Evolutionary conservation across 2,113 vertebrate species (phyloP).

Genomic region (Laticauda colubrina): DNA sequence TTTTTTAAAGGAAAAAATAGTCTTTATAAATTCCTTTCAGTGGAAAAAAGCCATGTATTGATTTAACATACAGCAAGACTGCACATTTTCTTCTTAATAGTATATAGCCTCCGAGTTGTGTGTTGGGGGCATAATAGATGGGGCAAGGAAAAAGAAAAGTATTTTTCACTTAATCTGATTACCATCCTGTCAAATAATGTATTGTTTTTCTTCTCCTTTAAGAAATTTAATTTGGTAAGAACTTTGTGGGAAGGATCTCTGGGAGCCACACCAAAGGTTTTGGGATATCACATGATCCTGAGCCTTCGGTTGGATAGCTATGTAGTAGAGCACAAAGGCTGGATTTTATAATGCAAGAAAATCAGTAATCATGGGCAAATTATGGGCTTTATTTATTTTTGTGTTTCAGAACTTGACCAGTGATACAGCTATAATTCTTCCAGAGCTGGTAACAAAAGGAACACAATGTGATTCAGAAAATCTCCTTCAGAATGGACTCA

Average conservation of each 20-base stretch:
- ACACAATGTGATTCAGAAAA: conserved; percentile 73
- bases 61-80: background rate
- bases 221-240: background rate
- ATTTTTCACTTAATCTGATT: background rate
- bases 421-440: conserved; percentile 72
- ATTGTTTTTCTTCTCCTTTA: background rate
- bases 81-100: background rate
- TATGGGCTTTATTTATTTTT: conserved; percentile 22
- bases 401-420: conserved; percentile 68
- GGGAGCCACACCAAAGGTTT: background rate
- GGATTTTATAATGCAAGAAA: background rate
- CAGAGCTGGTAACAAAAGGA: conserved; percentile 75
- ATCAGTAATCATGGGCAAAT: background rate
- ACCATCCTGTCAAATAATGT: background rate
- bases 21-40: background rate
- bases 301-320: background rate
- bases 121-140: background rate
- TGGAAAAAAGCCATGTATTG: background rate
- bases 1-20: background rate
- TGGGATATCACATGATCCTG: background rate
- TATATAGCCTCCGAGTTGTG: background rate
- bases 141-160: background rate
- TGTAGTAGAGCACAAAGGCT: background rate
- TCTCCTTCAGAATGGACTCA: conserved; percentile 75
- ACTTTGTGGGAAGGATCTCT: background rate